Percentiles rank a stretch among this genome's conserved stretches.
Conservation (phyloP, 2,113 vertebrate species). For the Hyaena hyaena region DNA sequence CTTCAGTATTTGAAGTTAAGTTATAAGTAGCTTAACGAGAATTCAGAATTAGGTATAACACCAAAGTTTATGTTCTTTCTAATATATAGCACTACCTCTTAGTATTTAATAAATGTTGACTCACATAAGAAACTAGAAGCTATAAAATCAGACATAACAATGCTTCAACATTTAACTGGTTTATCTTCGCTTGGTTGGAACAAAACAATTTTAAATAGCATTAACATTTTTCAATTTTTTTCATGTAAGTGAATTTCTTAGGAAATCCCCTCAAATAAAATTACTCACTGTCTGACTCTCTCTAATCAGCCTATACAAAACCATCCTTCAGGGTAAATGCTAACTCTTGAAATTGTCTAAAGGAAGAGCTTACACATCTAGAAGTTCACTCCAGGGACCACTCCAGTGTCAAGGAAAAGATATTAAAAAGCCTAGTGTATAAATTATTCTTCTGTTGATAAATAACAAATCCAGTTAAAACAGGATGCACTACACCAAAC, state of each 20-base stretch:
- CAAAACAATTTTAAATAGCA: slow-evolving; percentile 47
- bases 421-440: slow-evolving; percentile 36
- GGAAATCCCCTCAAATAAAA: slow-evolving; percentile 47
- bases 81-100: slow-evolving; percentile 11
- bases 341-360: slow-evolving; percentile 5
- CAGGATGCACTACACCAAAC: background rate
- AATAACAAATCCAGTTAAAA: slow-evolving; percentile 39
- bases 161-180: background rate
- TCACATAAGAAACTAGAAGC: slow-evolving; percentile 3
- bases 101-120: slow-evolving; percentile 35
- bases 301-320: slow-evolving; percentile 32
- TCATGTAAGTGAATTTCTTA: slow-evolving; percentile 44
- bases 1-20: slow-evolving; percentile 27
- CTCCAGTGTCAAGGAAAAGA: slow-evolving; percentile 29
- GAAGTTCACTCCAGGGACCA: background rate
- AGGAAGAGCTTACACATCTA: background rate
- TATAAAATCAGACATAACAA: slow-evolving; percentile 36
- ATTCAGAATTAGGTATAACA: slow-evolving; percentile 49
- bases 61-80: slow-evolving; percentile 19
- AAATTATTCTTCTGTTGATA: slow-evolving; percentile 18
- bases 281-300: background rate
- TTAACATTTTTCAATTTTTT: slow-evolving; percentile 26
- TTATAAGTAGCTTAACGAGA: slow-evolving; percentile 9
- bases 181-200: slow-evolving; percentile 46
- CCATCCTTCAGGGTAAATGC: background rate